Base-by-base conservation (phyloP, 2,797 vertebrate species). In the Microcaecilia unicolor region DNA sequence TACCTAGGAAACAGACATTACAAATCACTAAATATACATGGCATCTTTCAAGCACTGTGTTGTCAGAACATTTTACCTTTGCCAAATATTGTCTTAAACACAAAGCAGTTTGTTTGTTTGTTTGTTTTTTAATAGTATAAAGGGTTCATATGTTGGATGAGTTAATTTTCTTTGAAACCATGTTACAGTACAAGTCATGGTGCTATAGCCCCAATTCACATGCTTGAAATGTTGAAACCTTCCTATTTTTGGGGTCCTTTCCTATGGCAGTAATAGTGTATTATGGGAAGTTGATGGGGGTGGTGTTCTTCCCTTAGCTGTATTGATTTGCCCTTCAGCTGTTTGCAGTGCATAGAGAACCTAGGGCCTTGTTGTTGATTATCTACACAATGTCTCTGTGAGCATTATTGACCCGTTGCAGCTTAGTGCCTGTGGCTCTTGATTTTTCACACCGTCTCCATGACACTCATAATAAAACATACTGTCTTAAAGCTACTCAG, bases 261-360 rank as follows among this genome's bases (percentile, higher is more conserved):
- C 51, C 58, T 34, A 16, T 35, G 24, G 54, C 24, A 31, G 57
- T 59, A 41, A 55, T 24, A 31, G 62, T 43, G 66, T 42, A 37
- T 55, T 55, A 55, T 72, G 67, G 71, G 70, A 70, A 69, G 61
- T 38, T 17, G 57, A 44, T 61, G 69, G 17, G 51, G 66, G 70
- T 67, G 58, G 58, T 46, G 72, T 64, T 81, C 76, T 83, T 76
- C 72, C 80, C 63, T 38, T 45, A 72, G 71, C 32, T 26, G 38
- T 71, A 84, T 87, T 54, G 81, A 86, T 85, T 56, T 64, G 78
- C 76, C 77, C 78, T 72, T 77, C 78, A 74, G 77, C 80, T 67
- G 62, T 44, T 72, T 68, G 78, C 73, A 56, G 67, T 54, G 56
- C 73, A 23, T 58, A 44, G 70, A 52, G 70, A 60, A 74, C 64